These are phyloP conservation scores for Physocephala rufipes DNA, from an alignment of 2,888 invertebrate species.

Conservation along the genomic window DNA sequence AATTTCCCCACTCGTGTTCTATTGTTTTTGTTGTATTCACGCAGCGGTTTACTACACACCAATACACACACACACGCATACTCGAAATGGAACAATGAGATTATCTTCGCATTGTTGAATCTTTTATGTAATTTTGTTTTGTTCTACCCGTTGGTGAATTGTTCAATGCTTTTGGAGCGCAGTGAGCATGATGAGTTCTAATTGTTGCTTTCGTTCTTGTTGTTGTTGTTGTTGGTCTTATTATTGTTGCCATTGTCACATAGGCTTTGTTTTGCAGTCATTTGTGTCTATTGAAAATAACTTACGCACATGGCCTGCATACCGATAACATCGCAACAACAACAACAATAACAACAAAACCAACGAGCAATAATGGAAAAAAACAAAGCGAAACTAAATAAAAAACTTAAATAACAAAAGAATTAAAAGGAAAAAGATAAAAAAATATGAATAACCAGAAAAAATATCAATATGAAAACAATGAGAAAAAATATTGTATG, in stretches of 20 bases:
- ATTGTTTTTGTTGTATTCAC: not conserved
- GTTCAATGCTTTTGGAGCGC: too few relatives aligned
- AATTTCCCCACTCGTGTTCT: not conserved
- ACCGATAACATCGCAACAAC: conserved; percentile 7
- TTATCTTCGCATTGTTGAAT: conserved; percentile 15
- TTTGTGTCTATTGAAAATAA: conserved; percentile 16
- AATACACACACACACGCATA: conserved; percentile 4
- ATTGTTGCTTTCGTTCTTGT: not conserved
- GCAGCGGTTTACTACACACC: not conserved
- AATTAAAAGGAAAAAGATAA: too few relatives aligned
- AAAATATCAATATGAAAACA: conserved; percentile 16
- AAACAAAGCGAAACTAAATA: conserved; percentile 10
- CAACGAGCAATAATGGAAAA: not conserved
- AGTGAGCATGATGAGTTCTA: not conserved
- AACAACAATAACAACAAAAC: conserved; percentile 3
- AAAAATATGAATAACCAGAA: too few relatives aligned
- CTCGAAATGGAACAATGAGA: conserved; percentile 32
- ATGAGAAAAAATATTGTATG: not conserved
- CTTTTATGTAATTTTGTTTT: conserved; percentile 25
- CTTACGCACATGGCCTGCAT: conserved; percentile 27
- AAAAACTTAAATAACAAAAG: not conserved
- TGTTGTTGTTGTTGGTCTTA: not conserved
- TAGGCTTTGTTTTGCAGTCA: conserved; percentile 15
- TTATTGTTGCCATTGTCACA: conserved; percentile 9
- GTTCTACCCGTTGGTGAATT: conserved; percentile 10